Base-by-base conservation (phyloP, 2,797 vertebrate genomes). In the Xenops minutus region DNA sequence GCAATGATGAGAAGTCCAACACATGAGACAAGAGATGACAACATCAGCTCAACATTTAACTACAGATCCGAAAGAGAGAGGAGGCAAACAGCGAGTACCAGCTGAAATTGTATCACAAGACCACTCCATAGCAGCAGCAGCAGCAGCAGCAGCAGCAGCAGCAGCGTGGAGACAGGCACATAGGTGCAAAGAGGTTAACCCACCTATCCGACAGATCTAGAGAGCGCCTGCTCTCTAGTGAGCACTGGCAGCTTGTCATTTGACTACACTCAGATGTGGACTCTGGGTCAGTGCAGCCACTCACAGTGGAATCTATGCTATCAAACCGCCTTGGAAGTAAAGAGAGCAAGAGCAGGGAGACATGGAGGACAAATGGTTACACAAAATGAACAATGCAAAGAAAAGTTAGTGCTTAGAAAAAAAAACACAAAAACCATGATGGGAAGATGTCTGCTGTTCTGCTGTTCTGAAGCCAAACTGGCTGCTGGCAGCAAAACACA, bases 231-330 rank as follows among this genome's bases (percentile, higher is more conserved):
- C 90, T 97, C 94, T 89, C 96, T 93, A 96, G 84, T 3, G 58
- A 97, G 93, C 94, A 90, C 95, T 96, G 97, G 94, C 85, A 43
- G 79, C 96, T 98, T 67, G 97, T 96, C 96, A 95, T 93, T 87
- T 95, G 97, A 92, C 97, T 97, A 95, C 96, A 95, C 85, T 96
- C 95, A 74, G 96, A 95, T 54, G 92, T 36, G 76, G 95, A 95
- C 78, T 95, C 95, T 82, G 94, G 81, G 91, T 97, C 96, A 86
- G 75, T 93, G 72, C 59, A 92, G 94, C 82, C 96, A 96, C 96
- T 96, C 88, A 94, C 82, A 74, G 75, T 85, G 58, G 92, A 97
- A 85, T 94, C 94, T 96, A 83, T 24, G 86, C 94, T 96, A 97
- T 78, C 74, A 46, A 72, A 94, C 32, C 86, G 16, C 91, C 96